Percentiles rank a stretch among this genome's conserved stretches.
These are phyloP conservation scores for Macquaria ambigua DNA, from an alignment of 2,113 vertebrate genomes.

Conservation along the genomic window DNA sequence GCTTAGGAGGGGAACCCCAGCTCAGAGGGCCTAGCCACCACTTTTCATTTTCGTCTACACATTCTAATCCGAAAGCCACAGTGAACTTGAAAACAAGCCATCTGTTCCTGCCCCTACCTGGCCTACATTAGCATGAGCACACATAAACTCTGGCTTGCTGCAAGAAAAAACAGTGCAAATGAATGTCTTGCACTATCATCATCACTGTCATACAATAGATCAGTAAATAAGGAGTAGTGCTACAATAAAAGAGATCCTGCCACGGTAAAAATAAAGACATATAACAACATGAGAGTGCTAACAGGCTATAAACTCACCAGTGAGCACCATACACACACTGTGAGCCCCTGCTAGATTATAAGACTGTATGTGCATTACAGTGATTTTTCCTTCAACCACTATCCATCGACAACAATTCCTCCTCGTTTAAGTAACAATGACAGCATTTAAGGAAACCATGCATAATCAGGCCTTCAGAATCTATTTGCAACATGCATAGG, in stretches of 20 bases:
- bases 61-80: constrained; percentile 69
- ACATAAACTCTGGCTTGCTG: constrained; percentile 33
- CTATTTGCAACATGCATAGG: constrained; percentile 34
- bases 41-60: constrained; percentile 78
- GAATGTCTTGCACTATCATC: constrained; percentile 63
- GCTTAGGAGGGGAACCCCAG: constrained; percentile 59
- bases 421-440: not conserved
- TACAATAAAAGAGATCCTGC: constrained; percentile 22
- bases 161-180: constrained; percentile 35
- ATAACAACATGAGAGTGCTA: constrained; percentile 4
- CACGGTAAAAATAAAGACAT: constrained; percentile 18
- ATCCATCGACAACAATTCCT: constrained; percentile 25
- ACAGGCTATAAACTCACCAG: constrained; percentile 28
- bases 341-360: constrained; percentile 16
- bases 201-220: constrained; percentile 44
- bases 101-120: constrained; percentile 72
- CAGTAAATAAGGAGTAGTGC: constrained; percentile 5
- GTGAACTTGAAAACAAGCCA: constrained; percentile 74
- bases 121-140: constrained; percentile 65
- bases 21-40: constrained; percentile 64
- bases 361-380: constrained; percentile 16
- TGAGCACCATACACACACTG: constrained; percentile 23
- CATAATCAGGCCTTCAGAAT: constrained; percentile 13
- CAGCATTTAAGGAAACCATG: not conserved
- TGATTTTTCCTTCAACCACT: constrained; percentile 16